Conservation (phyloP, 2,113 vertebrate species). For the Entomyzon cyanotis region DNA sequence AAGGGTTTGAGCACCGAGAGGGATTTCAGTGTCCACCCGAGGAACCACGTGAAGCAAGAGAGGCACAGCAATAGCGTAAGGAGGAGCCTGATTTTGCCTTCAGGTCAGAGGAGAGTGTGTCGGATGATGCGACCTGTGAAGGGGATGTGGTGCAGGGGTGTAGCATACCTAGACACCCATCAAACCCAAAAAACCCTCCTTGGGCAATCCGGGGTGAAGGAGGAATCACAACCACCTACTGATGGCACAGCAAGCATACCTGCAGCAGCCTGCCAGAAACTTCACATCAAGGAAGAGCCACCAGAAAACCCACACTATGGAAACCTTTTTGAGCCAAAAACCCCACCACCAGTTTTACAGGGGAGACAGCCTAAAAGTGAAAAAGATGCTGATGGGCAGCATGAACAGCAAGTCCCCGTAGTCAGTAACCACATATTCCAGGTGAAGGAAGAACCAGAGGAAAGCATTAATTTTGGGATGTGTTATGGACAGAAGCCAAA, state of each 20-base stretch:
- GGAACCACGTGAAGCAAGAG: neutral
- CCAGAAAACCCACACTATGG: neutral
- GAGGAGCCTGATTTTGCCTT: neutral
- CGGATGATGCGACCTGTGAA: neutral
- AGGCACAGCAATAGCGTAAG: neutral
- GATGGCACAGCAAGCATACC: neutral
- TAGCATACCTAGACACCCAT: neutral
- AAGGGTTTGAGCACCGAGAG: slow-evolving; percentile 26
- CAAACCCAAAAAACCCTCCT: neutral
- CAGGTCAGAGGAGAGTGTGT: neutral
- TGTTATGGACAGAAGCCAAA: neutral
- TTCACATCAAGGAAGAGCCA: neutral
- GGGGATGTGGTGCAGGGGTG: neutral
- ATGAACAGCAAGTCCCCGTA: neutral
- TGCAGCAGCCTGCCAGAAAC: neutral
- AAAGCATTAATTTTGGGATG: neutral
- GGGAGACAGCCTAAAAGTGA: neutral
- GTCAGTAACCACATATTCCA: neutral
- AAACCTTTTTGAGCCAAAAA: neutral
- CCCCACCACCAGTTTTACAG: neutral
- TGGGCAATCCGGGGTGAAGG: neutral
- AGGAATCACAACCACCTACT: neutral
- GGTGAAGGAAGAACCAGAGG: neutral
- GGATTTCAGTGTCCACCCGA: neutral
- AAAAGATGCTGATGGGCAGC: neutral